Conservation (phyloP, 2,888 invertebrate species). For the Polydrusus pterygomalis region DNA sequence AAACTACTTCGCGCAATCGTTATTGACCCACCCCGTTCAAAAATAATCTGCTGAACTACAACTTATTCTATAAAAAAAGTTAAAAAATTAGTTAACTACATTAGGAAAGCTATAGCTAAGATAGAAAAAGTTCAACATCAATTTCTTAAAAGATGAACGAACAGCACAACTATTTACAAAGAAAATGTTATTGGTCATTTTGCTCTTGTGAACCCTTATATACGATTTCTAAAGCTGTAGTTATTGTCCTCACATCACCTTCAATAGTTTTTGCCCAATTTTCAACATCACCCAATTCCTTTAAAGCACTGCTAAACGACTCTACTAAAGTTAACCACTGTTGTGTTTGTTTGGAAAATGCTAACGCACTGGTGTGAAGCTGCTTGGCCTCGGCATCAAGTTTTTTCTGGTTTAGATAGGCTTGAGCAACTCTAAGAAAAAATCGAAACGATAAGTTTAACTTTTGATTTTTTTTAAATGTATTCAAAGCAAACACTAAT, state of each 20-base stretch:
- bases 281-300: constrained; percentile 99
- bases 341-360: constrained; percentile 96
- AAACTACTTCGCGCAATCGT: too few species aligned
- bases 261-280: constrained; percentile 99
- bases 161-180: too few species aligned
- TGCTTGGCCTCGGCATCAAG: constrained; percentile 98
- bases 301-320: constrained; percentile 88
- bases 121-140: too few species aligned
- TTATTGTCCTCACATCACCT: constrained; percentile 94
- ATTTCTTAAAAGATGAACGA: too few species aligned
- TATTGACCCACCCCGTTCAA: too few species aligned
- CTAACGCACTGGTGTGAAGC: constrained; percentile 93
- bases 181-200: constrained; percentile 24
- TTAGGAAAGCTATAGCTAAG: too few species aligned
- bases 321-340: constrained; percentile 97
- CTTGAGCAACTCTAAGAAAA: constrained; percentile 91
- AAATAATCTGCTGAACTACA: too few species aligned
- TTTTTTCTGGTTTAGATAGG: constrained; percentile 98
- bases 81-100: too few species aligned
- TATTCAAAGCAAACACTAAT: too few species aligned
- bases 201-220: constrained; percentile 83
- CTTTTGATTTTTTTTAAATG: too few species aligned
- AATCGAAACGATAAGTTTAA: constrained; percentile 9
- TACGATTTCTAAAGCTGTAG: constrained; percentile 93
- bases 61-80: too few species aligned